phyloP scores from a whole-genome alignment of 2,113 vertebrate genomes.

The Corvus moneduloides region DNA sequence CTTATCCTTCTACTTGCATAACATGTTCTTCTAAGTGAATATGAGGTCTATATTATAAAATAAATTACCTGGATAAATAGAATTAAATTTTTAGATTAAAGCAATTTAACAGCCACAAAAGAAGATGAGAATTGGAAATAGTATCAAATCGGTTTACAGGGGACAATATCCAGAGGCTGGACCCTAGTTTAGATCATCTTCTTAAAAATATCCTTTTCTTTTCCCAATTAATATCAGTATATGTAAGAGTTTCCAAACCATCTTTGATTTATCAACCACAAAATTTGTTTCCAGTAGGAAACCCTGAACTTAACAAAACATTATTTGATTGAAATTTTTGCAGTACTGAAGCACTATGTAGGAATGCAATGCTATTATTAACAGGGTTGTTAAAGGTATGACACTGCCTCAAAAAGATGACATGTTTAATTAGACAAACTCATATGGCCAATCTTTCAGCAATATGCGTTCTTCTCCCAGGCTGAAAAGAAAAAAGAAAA shows the following conservation, averaged over 20 bases:
- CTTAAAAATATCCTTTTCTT: neutral
- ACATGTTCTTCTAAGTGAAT: neutral
- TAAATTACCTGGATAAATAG: neutral
- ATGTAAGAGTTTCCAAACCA: neutral
- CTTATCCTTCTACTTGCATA: neutral
- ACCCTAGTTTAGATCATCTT: neutral
- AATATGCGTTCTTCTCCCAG: neutral
- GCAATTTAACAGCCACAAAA: neutral
- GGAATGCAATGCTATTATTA: neutral
- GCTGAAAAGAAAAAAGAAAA: neutral
- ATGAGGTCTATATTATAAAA: neutral
- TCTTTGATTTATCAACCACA: neutral
- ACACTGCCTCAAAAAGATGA: neutral
- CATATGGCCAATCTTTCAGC: neutral
- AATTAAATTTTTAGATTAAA: neutral
- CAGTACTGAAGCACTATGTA: neutral
- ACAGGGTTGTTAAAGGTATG: neutral
- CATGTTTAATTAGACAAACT: neutral
- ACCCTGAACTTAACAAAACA: neutral
- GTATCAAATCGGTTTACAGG: neutral
- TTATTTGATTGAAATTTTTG: neutral
- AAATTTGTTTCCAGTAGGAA: neutral
- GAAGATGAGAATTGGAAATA: neutral
- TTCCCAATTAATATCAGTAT: neutral
- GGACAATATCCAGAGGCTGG: neutral